Percentiles rank a stretch among this genome's conserved stretches.
phyloP scores from a whole-genome alignment of 1,140 invertebrate genomes.

The Octopus sinensis region DNA sequence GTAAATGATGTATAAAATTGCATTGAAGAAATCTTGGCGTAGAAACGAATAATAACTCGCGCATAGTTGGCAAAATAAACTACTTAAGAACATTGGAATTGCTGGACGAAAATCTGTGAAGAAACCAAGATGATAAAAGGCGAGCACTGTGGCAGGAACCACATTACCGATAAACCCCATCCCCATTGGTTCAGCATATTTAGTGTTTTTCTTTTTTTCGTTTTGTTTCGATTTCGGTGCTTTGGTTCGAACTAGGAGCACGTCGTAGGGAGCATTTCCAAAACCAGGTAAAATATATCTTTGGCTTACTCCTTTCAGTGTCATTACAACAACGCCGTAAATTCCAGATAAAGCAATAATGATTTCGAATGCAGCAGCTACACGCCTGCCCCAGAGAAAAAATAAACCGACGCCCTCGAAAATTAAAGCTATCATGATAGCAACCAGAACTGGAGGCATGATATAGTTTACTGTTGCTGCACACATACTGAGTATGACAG shows the following conservation, averaged over 20 bases:
- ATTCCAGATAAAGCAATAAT: conserved; percentile 39
- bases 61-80: conserved; percentile 33
- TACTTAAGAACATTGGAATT: conserved; percentile 35
- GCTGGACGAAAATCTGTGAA: conserved; percentile 37
- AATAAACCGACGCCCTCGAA: conserved; percentile 41
- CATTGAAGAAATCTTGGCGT: conserved; percentile 40
- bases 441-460: conserved; percentile 40
- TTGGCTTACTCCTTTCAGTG: conserved; percentile 44
- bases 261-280: conserved; percentile 43
- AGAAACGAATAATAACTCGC: conserved; percentile 43
- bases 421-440: conserved; percentile 37
- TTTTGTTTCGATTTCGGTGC: conserved; percentile 26
- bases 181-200: conserved; percentile 45
- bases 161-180: conserved; percentile 45
- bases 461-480: conserved; percentile 45
- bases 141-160: conserved; percentile 33
- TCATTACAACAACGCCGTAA: conserved; percentile 46
- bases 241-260: conserved; percentile 34
- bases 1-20: conserved; percentile 36
- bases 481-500: conserved; percentile 38
- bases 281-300: conserved; percentile 44
- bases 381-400: conserved; percentile 36
- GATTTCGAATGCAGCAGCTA: conserved; percentile 43
- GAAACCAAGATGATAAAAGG: conserved; percentile 41
- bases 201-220: conserved; percentile 44